Conservation (phyloP, 2,888 invertebrate species). For the Leistus spinibarbis region DNA sequence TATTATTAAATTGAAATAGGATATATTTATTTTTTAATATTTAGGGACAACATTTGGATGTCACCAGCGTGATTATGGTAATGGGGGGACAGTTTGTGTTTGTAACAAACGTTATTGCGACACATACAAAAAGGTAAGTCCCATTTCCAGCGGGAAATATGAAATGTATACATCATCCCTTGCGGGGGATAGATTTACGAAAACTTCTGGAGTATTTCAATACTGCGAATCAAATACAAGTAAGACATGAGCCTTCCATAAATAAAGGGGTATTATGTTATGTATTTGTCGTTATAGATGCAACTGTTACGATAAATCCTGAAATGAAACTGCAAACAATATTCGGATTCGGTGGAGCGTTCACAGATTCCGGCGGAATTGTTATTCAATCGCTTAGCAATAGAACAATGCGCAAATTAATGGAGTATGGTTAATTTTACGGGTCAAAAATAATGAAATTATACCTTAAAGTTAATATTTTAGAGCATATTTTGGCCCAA, state of each 20-base stretch:
- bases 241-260: background rate
- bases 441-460: background rate
- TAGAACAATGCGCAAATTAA: conserved; percentile 58
- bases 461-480: conserved; percentile 37
- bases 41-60: conserved; percentile 43
- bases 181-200: conserved; percentile 61
- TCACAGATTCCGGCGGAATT: conserved; percentile 69
- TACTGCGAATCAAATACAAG: background rate
- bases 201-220: conserved; percentile 9
- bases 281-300: conserved; percentile 12
- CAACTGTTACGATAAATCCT: conserved; percentile 17
- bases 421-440: conserved; percentile 55
- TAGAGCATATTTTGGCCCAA: conserved; percentile 72
- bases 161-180: conserved; percentile 64
- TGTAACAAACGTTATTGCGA: conserved; percentile 74
- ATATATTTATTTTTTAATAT: background rate
- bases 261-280: background rate
- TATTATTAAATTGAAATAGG: no score
- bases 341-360: conserved; percentile 82
- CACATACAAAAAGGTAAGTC: conserved; percentile 61
- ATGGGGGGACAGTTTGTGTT: conserved; percentile 64
- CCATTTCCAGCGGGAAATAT: conserved; percentile 56
- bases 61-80: conserved; percentile 47
- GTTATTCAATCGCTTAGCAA: conserved; percentile 68
- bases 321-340: conserved; percentile 64